Conservation (phyloP, 2,113 vertebrate genomes). For the Azemiops feae region DNA sequence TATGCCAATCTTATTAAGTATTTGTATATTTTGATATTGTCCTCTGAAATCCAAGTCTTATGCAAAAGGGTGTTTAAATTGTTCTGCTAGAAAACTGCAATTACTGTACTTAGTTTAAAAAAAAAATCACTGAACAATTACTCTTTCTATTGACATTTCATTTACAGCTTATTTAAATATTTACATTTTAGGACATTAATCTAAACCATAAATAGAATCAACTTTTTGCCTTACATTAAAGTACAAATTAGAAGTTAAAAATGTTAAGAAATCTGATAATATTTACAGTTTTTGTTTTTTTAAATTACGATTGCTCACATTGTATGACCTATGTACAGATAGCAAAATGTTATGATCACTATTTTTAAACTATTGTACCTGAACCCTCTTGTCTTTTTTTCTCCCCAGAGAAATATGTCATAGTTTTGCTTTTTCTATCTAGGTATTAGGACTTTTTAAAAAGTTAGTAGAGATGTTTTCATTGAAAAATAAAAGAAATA, state of each 20-base stretch:
- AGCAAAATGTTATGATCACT: conserved; percentile 74
- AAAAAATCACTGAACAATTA: conserved; percentile 65
- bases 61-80: conserved; percentile 79
- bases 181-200: conserved; percentile 83
- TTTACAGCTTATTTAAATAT: conserved; percentile 84
- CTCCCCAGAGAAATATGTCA: conserved; percentile 62
- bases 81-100: conserved; percentile 76
- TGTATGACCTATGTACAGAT: conserved; percentile 78
- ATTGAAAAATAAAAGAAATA: conserved; percentile 71
- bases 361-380: conserved; percentile 68
- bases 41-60: conserved; percentile 69
- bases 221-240: conserved; percentile 81
- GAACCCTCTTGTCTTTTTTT: conserved; percentile 59
- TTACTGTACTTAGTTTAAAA: conserved; percentile 70
- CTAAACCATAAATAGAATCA: conserved; percentile 79
- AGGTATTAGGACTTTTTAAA: conserved; percentile 64
- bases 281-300: conserved; percentile 83
- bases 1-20: conserved; percentile 39
- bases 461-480: conserved; percentile 65
- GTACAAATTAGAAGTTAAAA: conserved; percentile 90
- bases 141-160: conserved; percentile 71
- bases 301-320: conserved; percentile 74
- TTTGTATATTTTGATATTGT: conserved; percentile 43
- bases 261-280: conserved; percentile 85
- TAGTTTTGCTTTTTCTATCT: conserved; percentile 54